These are phyloP conservation scores for Musca domestica DNA, from an alignment of 1,140 invertebrate genomes.

Conservation along the genomic window DNA sequence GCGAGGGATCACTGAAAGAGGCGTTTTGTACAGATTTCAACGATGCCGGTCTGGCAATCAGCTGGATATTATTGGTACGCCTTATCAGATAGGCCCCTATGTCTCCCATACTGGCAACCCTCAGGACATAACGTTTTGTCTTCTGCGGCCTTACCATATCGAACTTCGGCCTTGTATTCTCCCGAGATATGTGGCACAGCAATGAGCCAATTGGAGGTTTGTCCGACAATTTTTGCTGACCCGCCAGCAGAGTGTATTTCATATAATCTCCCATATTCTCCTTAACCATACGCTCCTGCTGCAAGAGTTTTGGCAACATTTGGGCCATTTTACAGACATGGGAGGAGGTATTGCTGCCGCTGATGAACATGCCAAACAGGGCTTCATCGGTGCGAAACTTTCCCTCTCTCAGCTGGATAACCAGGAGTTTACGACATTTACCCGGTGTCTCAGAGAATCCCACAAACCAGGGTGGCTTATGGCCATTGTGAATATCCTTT, in stretches of 20 bases:
- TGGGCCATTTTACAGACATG: slow-evolving; percentile 68
- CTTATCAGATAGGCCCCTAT: slow-evolving; percentile 67
- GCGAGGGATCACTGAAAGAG: slow-evolving; percentile 68
- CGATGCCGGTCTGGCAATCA: slow-evolving; percentile 17
- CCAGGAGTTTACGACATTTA: slow-evolving; percentile 66
- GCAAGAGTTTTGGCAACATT: slow-evolving; percentile 69
- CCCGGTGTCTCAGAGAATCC: slow-evolving; percentile 83
- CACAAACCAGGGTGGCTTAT: slow-evolving; percentile 69
- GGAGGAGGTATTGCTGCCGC: slow-evolving; percentile 64
- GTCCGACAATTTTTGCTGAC: slow-evolving; percentile 70
- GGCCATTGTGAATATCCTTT: slow-evolving; percentile 45
- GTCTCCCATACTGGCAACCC: slow-evolving; percentile 71
- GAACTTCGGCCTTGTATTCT: slow-evolving; percentile 56
- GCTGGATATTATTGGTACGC: slow-evolving; percentile 32
- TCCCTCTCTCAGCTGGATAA: slow-evolving; percentile 73
- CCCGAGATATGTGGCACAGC: slow-evolving; percentile 68
- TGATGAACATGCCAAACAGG: slow-evolving; percentile 79
- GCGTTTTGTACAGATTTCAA: neutral
- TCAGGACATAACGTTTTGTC: slow-evolving; percentile 61
- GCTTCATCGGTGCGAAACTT: slow-evolving; percentile 75
- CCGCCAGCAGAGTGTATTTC: slow-evolving; percentile 76
- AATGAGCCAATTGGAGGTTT: slow-evolving; percentile 61
- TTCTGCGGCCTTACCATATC: slow-evolving; percentile 37
- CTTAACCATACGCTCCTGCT: slow-evolving; percentile 76
- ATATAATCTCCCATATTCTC: slow-evolving; percentile 77